Evolutionary conservation across 2,797 vertebrate species (phyloP).

Genomic region (Carcharodon carcharias): DNA sequence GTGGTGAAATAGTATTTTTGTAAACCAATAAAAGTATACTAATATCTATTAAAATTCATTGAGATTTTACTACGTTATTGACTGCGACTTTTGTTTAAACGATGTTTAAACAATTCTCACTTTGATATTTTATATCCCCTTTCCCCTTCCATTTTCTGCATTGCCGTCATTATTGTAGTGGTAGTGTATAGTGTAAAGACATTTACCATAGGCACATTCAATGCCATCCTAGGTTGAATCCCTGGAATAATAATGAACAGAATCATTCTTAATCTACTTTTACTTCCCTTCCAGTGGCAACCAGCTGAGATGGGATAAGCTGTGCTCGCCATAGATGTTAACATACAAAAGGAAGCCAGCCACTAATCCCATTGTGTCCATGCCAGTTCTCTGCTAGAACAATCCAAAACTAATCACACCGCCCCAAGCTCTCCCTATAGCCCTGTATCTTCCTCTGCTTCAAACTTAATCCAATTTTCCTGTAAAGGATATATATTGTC

Average conservation of each 20-base stretch:
- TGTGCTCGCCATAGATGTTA: background rate
- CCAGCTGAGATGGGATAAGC: background rate
- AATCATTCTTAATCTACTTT: background rate
- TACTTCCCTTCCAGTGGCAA: background rate
- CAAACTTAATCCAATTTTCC: background rate
- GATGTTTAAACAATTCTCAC: background rate
- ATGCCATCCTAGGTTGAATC: background rate
- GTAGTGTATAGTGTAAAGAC: background rate
- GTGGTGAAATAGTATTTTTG: too few relatives aligned
- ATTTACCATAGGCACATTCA: slow-evolving; percentile 9
- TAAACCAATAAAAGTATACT: too few relatives aligned
- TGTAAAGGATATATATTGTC: background rate
- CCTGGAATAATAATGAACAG: background rate
- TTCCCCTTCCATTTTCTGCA: background rate
- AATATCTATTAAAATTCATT: background rate
- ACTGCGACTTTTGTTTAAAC: background rate
- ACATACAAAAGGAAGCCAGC: background rate
- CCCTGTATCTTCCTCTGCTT: background rate
- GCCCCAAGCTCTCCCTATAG: background rate
- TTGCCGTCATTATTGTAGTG: background rate
- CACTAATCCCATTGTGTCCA: background rate
- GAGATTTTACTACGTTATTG: background rate
- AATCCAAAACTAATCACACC: too few relatives aligned
- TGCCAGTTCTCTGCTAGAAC: background rate
- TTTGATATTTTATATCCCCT: background rate